These are phyloP conservation scores for Leucozona laternaria DNA, from an alignment of 2,888 invertebrate genomes.

Conservation along the genomic window DNA sequence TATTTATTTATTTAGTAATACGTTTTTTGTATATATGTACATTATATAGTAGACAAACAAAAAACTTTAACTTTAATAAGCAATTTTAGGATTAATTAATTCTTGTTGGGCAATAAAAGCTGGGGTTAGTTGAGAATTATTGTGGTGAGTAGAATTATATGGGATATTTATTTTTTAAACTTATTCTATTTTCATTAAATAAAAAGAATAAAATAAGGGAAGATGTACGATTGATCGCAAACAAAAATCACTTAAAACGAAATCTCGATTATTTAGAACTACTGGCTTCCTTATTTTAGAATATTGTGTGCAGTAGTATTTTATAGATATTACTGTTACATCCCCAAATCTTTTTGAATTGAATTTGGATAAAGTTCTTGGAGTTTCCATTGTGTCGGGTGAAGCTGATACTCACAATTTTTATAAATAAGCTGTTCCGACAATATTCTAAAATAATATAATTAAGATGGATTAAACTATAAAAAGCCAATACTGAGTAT, in stretches of 20 bases:
- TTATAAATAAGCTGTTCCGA: too few species aligned
- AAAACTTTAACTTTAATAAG: constrained; percentile 43
- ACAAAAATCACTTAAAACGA: not conserved
- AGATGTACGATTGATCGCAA: not conserved
- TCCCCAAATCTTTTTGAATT: too few species aligned
- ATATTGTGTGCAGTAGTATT: too few species aligned
- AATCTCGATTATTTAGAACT: too few species aligned
- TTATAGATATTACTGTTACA: too few species aligned
- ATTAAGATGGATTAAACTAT: too few species aligned
- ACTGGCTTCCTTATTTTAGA: too few species aligned
- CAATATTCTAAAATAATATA: too few species aligned
- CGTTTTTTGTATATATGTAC: not conserved
- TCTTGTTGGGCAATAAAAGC: constrained; percentile 75
- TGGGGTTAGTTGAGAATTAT: constrained; percentile 77
- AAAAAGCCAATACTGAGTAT: too few species aligned
- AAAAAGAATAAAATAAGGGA: not conserved
- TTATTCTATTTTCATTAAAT: not conserved
- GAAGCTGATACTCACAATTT: too few species aligned
- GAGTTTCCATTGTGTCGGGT: too few species aligned
- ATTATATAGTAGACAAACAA: not conserved
- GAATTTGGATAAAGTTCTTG: too few species aligned
- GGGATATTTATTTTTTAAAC: constrained; percentile 52
- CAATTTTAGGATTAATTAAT: constrained; percentile 65
- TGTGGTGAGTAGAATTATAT: constrained; percentile 78
- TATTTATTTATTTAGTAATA: constrained; percentile 36